Conservation (phyloP, 1,140 invertebrate genomes). For the Pemphigus obesinymphae region DNA sequence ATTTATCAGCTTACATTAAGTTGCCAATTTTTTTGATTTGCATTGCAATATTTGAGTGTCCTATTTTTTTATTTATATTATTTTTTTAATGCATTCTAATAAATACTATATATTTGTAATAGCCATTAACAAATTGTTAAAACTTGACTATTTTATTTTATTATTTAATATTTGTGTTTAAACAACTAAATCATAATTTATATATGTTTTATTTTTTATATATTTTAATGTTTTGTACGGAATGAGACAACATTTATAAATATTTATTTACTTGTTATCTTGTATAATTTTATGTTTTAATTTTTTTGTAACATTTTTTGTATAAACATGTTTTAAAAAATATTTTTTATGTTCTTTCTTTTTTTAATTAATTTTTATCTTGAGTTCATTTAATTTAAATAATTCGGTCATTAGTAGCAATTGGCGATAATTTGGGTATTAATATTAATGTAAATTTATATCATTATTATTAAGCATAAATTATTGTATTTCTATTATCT, state of each 20-base stretch:
- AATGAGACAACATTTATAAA: not conserved
- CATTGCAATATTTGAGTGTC: not conserved
- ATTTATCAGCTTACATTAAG: not conserved
- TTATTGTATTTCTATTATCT: too few relatives aligned
- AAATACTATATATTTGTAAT: not conserved
- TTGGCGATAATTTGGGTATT: not conserved
- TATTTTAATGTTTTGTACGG: not conserved
- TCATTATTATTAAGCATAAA: not conserved
- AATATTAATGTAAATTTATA: not conserved
- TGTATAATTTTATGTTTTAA: not conserved
- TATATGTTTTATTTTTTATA: too few relatives aligned
- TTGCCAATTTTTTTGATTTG: not conserved
- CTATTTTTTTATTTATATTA: not conserved
- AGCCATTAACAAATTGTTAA: not conserved
- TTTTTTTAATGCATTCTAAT: not conserved
- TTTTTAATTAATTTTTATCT: not conserved
- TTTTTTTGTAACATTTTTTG: not conserved
- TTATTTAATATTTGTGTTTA: not conserved
- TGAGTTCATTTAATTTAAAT: too few relatives aligned
- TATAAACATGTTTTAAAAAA: too few relatives aligned
- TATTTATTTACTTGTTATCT: not conserved
- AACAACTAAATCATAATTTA: not conserved
- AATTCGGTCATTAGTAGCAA: too few relatives aligned
- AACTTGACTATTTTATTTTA: conserved; percentile 6
- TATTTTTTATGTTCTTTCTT: not conserved